Conservation (phyloP, 1,140 invertebrate genomes). For the Chlorops oryzae region DNA sequence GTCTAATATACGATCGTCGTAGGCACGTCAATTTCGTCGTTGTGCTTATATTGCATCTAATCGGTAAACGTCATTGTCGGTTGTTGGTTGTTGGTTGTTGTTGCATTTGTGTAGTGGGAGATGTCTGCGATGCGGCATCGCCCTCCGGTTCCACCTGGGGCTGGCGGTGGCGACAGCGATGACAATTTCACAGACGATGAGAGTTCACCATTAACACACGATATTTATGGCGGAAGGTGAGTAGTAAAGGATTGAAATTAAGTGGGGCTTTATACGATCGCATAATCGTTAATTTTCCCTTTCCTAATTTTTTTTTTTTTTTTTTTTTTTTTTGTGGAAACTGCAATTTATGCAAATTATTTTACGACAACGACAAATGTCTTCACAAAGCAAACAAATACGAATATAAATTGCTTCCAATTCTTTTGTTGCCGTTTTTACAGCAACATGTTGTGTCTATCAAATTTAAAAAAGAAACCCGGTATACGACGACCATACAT, state of each 20-base stretch:
- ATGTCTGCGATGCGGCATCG: constrained; percentile 49
- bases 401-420: too few species aligned
- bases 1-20: too few species aligned
- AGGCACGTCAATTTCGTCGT: too few species aligned
- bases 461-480: too few species aligned
- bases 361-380: too few species aligned
- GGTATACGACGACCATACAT: too few species aligned
- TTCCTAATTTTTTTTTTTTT: background rate
- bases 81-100: too few species aligned
- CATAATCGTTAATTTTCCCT: background rate
- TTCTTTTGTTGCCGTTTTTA: too few species aligned
- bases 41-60: too few species aligned
- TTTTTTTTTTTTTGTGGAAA: constrained; percentile 3
- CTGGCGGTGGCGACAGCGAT: constrained; percentile 57
- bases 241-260: constrained; percentile 19
- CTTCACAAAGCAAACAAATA: too few species aligned
- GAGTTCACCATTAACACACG: constrained; percentile 71
- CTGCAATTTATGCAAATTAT: constrained; percentile 5
- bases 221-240: constrained; percentile 83
- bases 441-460: too few species aligned
- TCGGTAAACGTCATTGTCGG: background rate
- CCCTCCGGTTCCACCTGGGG: constrained; percentile 56
- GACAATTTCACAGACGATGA: constrained; percentile 80
- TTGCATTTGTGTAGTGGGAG: too few species aligned
- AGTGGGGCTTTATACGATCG: background rate